Conservation (phyloP, 2,797 vertebrate genomes). For the Oreortyx pictus region DNA sequence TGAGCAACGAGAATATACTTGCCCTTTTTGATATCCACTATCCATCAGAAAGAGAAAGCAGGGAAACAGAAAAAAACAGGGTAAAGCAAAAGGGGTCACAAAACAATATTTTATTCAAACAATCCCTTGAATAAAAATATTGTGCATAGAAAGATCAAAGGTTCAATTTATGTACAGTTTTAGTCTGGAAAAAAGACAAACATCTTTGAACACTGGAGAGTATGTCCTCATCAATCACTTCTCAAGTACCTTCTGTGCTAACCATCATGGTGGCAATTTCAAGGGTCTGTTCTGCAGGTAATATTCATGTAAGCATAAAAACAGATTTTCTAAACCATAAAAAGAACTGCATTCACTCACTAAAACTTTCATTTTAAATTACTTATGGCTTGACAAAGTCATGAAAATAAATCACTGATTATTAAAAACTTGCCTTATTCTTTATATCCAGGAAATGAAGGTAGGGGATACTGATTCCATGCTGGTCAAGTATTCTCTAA, state of each 20-base stretch:
- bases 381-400: neutral
- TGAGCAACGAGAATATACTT: constrained; percentile 89
- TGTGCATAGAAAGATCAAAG: constrained; percentile 85
- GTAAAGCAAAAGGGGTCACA: constrained; percentile 94
- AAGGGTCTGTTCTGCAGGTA: constrained; percentile 71
- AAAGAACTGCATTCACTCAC: constrained; percentile 8
- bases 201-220: constrained; percentile 70
- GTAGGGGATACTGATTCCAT: neutral
- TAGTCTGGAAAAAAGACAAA: constrained; percentile 78
- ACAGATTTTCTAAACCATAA: neutral
- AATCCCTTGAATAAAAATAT: constrained; percentile 98
- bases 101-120: constrained; percentile 99
- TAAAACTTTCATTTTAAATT: constrained; percentile 10
- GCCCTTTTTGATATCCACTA: constrained; percentile 84
- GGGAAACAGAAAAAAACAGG: constrained; percentile 86
- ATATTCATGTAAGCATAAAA: neutral
- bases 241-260: constrained; percentile 67
- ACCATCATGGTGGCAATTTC: constrained; percentile 60
- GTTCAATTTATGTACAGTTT: constrained; percentile 78
- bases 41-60: constrained; percentile 87
- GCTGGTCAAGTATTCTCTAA: neutral
- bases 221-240: constrained; percentile 45
- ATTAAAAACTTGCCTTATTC: constrained; percentile 53
- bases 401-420: constrained; percentile 20
- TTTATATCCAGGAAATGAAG: neutral